phyloP scores from a whole-genome alignment of 2,797 vertebrate genomes.

The Eurystomus glaucurus region DNA sequence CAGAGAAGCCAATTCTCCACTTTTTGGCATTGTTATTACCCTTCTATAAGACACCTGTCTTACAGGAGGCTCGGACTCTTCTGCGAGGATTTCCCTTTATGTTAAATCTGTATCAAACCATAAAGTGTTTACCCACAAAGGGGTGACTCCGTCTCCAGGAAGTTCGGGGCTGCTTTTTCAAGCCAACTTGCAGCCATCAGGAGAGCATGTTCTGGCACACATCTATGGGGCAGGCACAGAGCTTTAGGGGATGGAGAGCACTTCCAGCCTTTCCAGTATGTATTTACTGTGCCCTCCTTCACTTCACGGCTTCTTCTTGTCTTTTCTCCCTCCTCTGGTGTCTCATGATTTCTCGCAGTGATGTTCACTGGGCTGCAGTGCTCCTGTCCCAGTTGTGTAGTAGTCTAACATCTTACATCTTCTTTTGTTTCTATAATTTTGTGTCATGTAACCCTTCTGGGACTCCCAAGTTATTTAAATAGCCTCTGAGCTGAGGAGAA shows the following conservation, averaged over 20 bases:
- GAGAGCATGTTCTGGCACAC: not conserved
- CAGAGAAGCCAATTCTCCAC: not conserved
- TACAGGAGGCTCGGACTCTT: not conserved
- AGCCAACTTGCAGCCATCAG: no score
- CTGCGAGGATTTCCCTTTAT: not conserved
- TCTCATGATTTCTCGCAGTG: not conserved
- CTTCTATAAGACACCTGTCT: not conserved
- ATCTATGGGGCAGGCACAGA: not conserved
- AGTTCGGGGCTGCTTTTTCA: not conserved
- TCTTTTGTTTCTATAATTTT: slow-evolving; percentile 39
- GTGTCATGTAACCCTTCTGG: not conserved
- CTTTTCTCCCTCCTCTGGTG: not conserved
- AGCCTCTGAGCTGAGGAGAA: not conserved
- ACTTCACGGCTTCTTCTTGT: rapidly evolving
- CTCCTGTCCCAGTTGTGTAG: not conserved
- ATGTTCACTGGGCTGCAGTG: not conserved
- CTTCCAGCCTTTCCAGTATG: not conserved
- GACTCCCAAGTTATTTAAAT: slow-evolving; percentile 21
- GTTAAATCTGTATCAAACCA: not conserved
- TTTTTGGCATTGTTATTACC: not conserved
- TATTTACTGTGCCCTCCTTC: not conserved
- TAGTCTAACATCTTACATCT: not conserved
- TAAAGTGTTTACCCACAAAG: not conserved
- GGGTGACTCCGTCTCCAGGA: not conserved
- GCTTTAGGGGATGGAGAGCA: not conserved